Evolutionary conservation across 2,797 vertebrate genomes (phyloP).

Genomic region (Astyanax mexicanus): DNA sequence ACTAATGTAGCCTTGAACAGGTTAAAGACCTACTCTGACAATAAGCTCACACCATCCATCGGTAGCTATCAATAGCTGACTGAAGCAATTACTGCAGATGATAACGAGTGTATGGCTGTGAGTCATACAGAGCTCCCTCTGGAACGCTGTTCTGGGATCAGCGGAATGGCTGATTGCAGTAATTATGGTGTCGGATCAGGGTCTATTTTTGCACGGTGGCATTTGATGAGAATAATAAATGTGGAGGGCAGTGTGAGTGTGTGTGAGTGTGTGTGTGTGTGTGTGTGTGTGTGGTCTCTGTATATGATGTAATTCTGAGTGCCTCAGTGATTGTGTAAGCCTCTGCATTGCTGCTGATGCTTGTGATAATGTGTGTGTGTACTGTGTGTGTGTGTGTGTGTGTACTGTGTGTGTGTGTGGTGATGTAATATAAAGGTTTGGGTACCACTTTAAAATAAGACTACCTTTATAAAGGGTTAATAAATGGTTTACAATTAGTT

Average conservation of each 20-base stretch:
- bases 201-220: conserved; percentile 19
- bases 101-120: neutral
- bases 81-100: neutral
- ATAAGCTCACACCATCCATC: neutral
- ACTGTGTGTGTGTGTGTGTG: too few species aligned
- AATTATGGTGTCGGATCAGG: conserved; percentile 20
- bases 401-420: too few species aligned
- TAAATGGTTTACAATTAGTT: too few species aligned
- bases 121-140: neutral
- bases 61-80: too few species aligned
- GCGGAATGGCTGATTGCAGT: conserved; percentile 28
- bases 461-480: too few species aligned
- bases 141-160: conserved; percentile 22
- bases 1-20: neutral
- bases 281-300: conserved; percentile 7
- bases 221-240: conserved; percentile 20
- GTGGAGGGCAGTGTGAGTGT: neutral
- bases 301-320: neutral
- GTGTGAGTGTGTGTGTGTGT: neutral
- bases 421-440: too few species aligned
- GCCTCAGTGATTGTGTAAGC: neutral
- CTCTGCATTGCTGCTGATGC: neutral
- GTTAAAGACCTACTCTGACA: neutral
- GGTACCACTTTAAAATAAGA: too few species aligned
- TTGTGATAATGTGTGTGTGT: neutral